A percentile compares a stretch with the other conserved stretches of the same genome.
These are phyloP conservation scores for Laticauda colubrina DNA, from an alignment of 2,113 vertebrate genomes.

Conservation along the genomic window DNA sequence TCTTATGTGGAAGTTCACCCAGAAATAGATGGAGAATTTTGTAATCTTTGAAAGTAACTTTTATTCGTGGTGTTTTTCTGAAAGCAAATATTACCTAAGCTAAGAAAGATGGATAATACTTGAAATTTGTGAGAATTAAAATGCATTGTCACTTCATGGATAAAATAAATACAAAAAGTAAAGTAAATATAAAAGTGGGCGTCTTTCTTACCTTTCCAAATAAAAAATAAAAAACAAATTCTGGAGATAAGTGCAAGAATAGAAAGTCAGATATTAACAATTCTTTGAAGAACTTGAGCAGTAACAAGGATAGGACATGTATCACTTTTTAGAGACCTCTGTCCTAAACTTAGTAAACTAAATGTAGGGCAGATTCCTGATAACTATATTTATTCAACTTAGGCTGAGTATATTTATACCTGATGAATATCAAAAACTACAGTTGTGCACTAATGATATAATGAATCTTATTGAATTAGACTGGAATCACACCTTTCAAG, in stretches of 20 bases:
- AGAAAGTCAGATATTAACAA: background rate
- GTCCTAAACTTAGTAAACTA: background rate
- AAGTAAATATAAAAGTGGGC: background rate
- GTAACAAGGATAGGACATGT: background rate
- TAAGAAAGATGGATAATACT: background rate
- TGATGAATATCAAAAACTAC: background rate
- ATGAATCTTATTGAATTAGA: background rate
- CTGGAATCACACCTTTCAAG: background rate
- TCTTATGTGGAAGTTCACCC: constrained; percentile 1
- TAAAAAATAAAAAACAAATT: background rate
- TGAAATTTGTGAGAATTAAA: background rate
- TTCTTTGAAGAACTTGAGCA: background rate
- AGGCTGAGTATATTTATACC: background rate
- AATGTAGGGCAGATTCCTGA: background rate
- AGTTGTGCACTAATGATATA: background rate
- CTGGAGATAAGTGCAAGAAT: background rate
- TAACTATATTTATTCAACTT: background rate
- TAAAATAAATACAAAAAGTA: background rate
- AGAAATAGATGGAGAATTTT: background rate
- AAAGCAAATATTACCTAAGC: background rate
- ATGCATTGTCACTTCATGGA: background rate
- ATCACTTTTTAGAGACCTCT: background rate
- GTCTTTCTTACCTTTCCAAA: background rate
- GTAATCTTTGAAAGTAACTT: background rate
- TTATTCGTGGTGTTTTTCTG: background rate